phyloP scores from a whole-genome alignment of 2,888 invertebrate species.

The Papilio protenor region DNA sequence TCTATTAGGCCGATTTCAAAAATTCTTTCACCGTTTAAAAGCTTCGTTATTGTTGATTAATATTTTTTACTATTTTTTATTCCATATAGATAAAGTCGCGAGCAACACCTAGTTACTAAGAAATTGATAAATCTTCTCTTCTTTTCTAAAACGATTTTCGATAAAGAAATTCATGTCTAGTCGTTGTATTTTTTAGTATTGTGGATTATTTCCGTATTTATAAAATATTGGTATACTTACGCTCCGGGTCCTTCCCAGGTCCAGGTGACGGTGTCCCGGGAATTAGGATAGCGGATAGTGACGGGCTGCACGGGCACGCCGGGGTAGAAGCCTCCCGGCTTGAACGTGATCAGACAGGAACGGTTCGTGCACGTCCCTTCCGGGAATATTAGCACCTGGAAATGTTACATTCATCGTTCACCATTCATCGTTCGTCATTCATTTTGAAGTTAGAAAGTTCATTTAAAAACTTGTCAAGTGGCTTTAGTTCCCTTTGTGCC shows the following conservation, averaged over 20 bases:
- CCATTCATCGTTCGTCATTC: background rate
- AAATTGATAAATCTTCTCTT: background rate
- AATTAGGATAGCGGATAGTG: constrained; percentile 95
- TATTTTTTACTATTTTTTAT: background rate
- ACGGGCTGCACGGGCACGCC: constrained; percentile 98
- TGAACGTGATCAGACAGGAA: constrained; percentile 94
- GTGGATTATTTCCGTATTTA: too few relatives aligned
- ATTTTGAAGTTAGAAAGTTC: background rate
- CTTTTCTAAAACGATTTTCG: too few relatives aligned
- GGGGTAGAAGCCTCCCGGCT: constrained; percentile 97
- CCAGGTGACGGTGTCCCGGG: constrained; percentile 95
- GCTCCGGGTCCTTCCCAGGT: constrained; percentile 98
- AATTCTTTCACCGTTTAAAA: too few relatives aligned
- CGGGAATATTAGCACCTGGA: constrained; percentile 95
- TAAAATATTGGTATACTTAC: constrained; percentile 84
- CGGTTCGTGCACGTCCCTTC: constrained; percentile 99
- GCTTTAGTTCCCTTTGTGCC: background rate
- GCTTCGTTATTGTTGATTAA: too few relatives aligned
- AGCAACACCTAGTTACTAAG: background rate
- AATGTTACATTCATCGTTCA: constrained; percentile 40
- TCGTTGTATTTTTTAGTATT: too few relatives aligned
- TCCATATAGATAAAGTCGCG: background rate
- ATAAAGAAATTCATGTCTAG: too few relatives aligned
- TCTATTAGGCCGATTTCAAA: too few relatives aligned
- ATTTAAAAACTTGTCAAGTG: background rate